Conservation (phyloP, 2,888 invertebrate genomes). For the Synergus umbraculus region DNA sequence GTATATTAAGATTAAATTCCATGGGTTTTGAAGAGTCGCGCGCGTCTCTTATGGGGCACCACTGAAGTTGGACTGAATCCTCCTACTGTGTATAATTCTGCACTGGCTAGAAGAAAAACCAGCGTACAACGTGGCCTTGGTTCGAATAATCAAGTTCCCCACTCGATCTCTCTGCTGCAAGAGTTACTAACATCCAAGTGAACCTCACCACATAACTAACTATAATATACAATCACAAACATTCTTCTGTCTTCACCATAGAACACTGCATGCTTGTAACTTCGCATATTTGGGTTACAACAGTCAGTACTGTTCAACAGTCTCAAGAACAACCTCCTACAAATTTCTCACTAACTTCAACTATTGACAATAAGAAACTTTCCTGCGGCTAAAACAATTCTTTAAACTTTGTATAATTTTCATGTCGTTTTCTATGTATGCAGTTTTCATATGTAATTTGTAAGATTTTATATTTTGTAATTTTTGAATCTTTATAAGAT, state of each 20-base stretch:
- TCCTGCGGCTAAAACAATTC: no score
- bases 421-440: not conserved
- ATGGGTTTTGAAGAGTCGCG: not conserved
- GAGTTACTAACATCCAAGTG: conserved; percentile 20
- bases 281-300: conserved; percentile 11
- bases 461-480: no score
- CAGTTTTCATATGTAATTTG: no score
- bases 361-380: not conserved
- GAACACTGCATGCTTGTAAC: conserved; percentile 9
- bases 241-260: not conserved
- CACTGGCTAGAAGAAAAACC: conserved; percentile 19
- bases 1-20: not conserved
- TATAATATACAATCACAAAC: conserved; percentile 1
- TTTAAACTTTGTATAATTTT: no score
- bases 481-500: no score
- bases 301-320: not conserved
- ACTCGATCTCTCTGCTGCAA: conserved; percentile 25
- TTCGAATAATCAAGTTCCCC: conserved; percentile 48
- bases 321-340: not conserved
- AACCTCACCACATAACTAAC: not conserved
- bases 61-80: conserved; percentile 33
- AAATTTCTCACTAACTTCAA: not conserved
- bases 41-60: conserved; percentile 5
- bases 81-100: not conserved
- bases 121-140: conserved; percentile 50